Base-by-base conservation (phyloP, 1,140 invertebrate species). In the Heterodera schachtii region DNA sequence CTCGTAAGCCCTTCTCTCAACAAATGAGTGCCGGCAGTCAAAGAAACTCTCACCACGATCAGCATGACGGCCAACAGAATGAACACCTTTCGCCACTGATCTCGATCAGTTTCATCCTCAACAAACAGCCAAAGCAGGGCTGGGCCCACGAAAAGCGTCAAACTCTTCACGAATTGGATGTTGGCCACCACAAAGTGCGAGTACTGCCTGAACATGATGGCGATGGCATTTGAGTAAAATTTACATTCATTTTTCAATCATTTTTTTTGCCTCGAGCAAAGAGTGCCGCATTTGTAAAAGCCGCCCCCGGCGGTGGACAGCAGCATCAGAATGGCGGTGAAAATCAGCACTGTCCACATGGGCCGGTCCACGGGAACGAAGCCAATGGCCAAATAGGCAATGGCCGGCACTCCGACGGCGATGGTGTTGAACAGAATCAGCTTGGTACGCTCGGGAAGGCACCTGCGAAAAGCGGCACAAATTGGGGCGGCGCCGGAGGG, bases 101-200 rank as follows among this genome's bases (percentile, higher is more conserved):
- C 49, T 16, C 76, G 79, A 46, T 66, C 74, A 11, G 44, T 21
- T 9, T 87, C 86, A 66, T 86, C 79, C 11, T 87, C 43, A 5
- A 86, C 86, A 49, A 86, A 86, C 31, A 87, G 67, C 44, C 60
- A 71, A 3, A 86, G 76, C 43, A 86, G 57, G 1, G 83, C 80
- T 0, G 85, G 85, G 9, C 77, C 86, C 13, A 86, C 43, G 69
- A 86, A 86, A 31, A 86, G 75, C 13, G 75, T 80, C n/a, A 87
- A 49, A 75, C 85, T 86, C 78, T 86, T 86, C 52, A 87, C 77
- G 47, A 86, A 85, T 77, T 86, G 85, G n/a, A 75, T 81, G 67
- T 64, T 66, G 3, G 85, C 79, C 1, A 86, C 75, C 44, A 86
- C 80, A 69, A 86, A 86, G 49, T 87, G 67, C 49, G 77, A 78